These are phyloP conservation scores for Trididemnum miniatum DNA, from an alignment of 23 tunicate species.

Conservation along the genomic window DNA sequence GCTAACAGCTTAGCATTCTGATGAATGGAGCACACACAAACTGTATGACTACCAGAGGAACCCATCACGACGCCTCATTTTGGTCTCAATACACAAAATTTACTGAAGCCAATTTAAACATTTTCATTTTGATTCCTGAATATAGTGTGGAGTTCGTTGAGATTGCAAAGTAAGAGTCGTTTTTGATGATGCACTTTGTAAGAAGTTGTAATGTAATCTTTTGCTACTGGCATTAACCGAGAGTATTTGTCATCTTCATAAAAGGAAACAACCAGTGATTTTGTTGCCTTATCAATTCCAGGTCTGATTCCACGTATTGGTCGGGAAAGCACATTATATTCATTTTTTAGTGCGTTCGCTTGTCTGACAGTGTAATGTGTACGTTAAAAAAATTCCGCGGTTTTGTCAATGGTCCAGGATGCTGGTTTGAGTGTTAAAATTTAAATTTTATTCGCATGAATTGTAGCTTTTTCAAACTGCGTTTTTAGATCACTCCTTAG, in stretches of 20 bases:
- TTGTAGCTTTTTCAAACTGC: background rate
- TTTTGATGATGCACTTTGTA: conserved; percentile 12
- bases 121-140: conserved; percentile 4
- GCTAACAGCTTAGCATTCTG: conserved; percentile 9
- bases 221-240: conserved; percentile 30
- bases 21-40: conserved; percentile 12
- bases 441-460: conserved; percentile 16
- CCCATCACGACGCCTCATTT: conserved; percentile 13
- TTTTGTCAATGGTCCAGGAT: conserved; percentile 14
- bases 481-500: conserved; percentile 2
- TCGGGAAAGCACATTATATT: conserved; percentile 8
- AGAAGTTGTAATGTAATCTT: conserved; percentile 7
- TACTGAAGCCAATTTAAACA: conserved; percentile 2
- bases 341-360: background rate
- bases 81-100: conserved; percentile 4
- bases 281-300: conserved; percentile 1
- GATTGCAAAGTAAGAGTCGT: conserved; percentile 21
- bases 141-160: conserved; percentile 6
- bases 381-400: conserved; percentile 25
- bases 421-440: conserved; percentile 23
- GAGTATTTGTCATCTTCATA: conserved; percentile 31
- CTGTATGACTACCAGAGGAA: conserved; percentile 26
- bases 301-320: conserved; percentile 9
- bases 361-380: conserved; percentile 14
- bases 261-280: conserved; percentile 12